These are phyloP conservation scores for Myanophis thanlyinensis DNA, from an alignment of 2,113 vertebrate species.

Conservation along the genomic window DNA sequence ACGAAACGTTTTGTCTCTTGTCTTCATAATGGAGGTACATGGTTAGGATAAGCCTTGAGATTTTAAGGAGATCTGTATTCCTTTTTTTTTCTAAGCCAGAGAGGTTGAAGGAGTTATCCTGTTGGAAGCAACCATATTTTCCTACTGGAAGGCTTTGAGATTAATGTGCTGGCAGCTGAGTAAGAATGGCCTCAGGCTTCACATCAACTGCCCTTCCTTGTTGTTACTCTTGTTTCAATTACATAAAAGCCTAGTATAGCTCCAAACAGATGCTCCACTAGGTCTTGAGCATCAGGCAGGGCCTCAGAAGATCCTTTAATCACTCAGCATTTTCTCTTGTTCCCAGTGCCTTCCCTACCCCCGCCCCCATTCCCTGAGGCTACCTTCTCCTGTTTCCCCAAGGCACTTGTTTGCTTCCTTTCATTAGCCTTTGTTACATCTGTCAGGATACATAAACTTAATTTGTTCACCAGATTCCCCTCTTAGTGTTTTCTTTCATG, in stretches of 20 bases:
- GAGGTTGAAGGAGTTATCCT: constrained; percentile 21
- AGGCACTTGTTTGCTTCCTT: constrained; percentile 20
- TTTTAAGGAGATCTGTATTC: neutral
- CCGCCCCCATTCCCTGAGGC: neutral
- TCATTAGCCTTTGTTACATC: constrained; percentile 21
- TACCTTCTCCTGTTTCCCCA: neutral
- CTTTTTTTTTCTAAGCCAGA: constrained; percentile 13
- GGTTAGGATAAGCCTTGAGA: neutral
- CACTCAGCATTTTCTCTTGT: constrained; percentile 10
- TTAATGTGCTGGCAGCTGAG: constrained; percentile 33
- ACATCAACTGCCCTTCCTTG: constrained; percentile 9
- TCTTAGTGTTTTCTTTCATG: constrained; percentile 18
- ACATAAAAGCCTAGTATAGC: constrained; percentile 25
- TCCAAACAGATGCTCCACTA: constrained; percentile 20
- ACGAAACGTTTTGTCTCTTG: constrained; percentile 7
- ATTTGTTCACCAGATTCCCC: constrained; percentile 18
- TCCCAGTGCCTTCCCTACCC: constrained; percentile 5
- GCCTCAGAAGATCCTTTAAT: constrained; percentile 7
- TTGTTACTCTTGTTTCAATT: constrained; percentile 19
- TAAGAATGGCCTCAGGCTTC: constrained; percentile 46
- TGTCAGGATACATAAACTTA: constrained; percentile 31
- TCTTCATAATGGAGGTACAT: neutral
- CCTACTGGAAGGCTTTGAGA: constrained; percentile 36
- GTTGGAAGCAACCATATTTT: constrained; percentile 34
- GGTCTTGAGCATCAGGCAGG: neutral